Base-by-base conservation (phyloP, 2,113 vertebrate species). In the Balaeniceps rex region DNA sequence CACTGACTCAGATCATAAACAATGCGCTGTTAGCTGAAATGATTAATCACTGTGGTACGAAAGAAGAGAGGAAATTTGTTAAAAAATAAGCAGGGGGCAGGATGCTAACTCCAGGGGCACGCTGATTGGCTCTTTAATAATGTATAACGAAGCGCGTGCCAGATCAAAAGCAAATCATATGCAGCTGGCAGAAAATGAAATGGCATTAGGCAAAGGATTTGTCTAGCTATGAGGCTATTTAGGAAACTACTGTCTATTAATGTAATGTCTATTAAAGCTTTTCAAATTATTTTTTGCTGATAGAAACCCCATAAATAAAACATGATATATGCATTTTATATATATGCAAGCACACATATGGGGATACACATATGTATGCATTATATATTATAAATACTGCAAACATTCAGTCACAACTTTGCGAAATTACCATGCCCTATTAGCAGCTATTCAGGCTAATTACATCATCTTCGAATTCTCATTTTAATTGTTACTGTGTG, bases 31-130 rank as follows among this genome's bases (percentile, higher is more conserved):
- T 96, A 90, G 96, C 77, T 94, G 93, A 97, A 95, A 97, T 97
- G 93, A 98, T 98, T 97, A 98, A 98, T 98, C 97, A 95, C 97
- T 95, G 97, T 78, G 72, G 92, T 97, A 97, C 6, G 49, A 96
- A 97, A 93, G 97, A 96, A 94, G 95, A 97, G 96, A 96, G 95
- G 96, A 96, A 97, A 97, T 97, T 97, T 98, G 97, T 98, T 97
- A 94, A 96, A 96, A 97, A 97, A 97, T 94, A 97, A 96, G 96
- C 93, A 91, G 94, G 96, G 96, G 96, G 96, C 93, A 95, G 94
- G 85, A 78, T 95, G 94, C 94, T 95, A 96, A 96, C 96, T 96
- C 95, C 93, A 80, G 95, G 97, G 96, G 95, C 96, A 96, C 81
- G 7, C 25, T 94, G 96, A 97, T 95, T 93, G 86, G 96, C 97